These are phyloP conservation scores for Parazoanthus atlanticus DNA, from an alignment of 92 coral and sea anemone genomes.

Conservation along the genomic window DNA sequence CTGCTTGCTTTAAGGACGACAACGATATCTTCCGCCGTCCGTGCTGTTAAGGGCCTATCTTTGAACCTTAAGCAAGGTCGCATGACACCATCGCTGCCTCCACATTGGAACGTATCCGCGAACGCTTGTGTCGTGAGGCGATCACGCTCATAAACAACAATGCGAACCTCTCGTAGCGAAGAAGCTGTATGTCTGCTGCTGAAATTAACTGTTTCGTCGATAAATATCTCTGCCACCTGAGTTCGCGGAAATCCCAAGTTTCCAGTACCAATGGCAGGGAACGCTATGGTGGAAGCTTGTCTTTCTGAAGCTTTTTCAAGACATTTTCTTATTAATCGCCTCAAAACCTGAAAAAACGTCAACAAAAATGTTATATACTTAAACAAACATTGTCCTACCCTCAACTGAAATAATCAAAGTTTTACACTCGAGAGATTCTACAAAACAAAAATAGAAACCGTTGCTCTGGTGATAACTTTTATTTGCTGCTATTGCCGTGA, in stretches of 20 bases:
- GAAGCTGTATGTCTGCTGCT: constrained; percentile 16
- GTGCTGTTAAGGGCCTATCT: neutral
- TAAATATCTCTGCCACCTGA: constrained; percentile 14
- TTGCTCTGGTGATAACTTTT: too few relatives aligned
- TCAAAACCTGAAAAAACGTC: constrained; percentile 6
- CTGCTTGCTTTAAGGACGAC: neutral
- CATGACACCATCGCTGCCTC: neutral
- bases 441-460: too few relatives aligned
- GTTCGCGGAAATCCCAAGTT: constrained; percentile 36
- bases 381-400: neutral
- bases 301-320: neutral
- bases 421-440: too few relatives aligned
- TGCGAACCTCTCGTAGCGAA: constrained; percentile 29
- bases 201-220: constrained; percentile 42
- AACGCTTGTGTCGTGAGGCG: constrained; percentile 8
- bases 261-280: constrained; percentile 57
- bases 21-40: neutral
- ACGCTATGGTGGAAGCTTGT: constrained; percentile 2
- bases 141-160: constrained; percentile 45
- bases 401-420: too few relatives aligned
- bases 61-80: neutral
- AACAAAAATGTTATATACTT: neutral
- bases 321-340: constrained; percentile 5
- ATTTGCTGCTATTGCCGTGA: too few relatives aligned
- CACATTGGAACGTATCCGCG: neutral